Conservation (phyloP, 2,888 invertebrate species). For the Aphidius colemani region DNA sequence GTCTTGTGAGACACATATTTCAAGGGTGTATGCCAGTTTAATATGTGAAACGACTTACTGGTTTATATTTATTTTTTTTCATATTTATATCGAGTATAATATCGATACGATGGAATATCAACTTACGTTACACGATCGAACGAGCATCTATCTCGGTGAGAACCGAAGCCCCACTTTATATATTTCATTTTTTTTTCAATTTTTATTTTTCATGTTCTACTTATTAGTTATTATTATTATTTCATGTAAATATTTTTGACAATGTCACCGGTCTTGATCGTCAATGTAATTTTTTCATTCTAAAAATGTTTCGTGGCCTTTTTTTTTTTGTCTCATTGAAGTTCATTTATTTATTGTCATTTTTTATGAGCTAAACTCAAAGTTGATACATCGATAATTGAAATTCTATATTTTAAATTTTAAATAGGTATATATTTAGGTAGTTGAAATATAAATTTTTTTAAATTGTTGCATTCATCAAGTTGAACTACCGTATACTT, state of each 20-base stretch:
- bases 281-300: slow-evolving; percentile 3
- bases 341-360: too few relatives aligned
- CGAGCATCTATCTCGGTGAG: slow-evolving; percentile 60
- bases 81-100: slow-evolving; percentile 44
- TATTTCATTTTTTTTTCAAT: slow-evolving; percentile 8
- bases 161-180: slow-evolving; percentile 55
- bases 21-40: slow-evolving; percentile 30
- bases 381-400: neutral
- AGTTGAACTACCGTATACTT: too few relatives aligned
- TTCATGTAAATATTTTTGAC: too few relatives aligned
- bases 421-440: too few relatives aligned
- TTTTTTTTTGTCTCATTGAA: too few relatives aligned
- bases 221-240: neutral
- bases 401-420: neutral
- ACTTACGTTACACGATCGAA: slow-evolving; percentile 58
- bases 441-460: too few relatives aligned
- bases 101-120: slow-evolving; percentile 56
- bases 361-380: too few relatives aligned
- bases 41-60: slow-evolving; percentile 25
- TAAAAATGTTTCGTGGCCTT: slow-evolving; percentile 3
- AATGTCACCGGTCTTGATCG: neutral
- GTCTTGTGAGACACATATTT: slow-evolving; percentile 18
- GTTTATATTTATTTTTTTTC: slow-evolving; percentile 3
- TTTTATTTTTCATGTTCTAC: slow-evolving; percentile 1
- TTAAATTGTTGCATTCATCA: too few relatives aligned